Evolutionary conservation across 1,140 invertebrate species (phyloP).

Genomic region (Pseudomyrmex dendroicus): DNA sequence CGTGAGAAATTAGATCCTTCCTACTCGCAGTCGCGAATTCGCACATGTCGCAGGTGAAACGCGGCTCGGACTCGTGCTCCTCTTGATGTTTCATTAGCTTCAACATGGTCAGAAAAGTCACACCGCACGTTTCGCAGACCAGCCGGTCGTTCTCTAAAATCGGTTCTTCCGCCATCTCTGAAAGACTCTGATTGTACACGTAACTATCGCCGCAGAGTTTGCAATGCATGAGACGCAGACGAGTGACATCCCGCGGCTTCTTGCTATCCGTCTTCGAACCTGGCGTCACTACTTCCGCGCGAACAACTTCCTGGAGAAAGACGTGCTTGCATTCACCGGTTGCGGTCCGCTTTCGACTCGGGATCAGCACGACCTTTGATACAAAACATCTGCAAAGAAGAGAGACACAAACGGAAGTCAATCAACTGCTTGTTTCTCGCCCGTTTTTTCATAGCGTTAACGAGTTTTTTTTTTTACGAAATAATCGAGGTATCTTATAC

Average conservation of each 20-base stretch:
- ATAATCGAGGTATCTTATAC: slow-evolving; percentile 51
- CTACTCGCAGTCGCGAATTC: slow-evolving; percentile 77
- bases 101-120: slow-evolving; percentile 73
- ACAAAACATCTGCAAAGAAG: slow-evolving; percentile 84
- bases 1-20: slow-evolving; percentile 78
- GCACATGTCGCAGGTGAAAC: slow-evolving; percentile 79
- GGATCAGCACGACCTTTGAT: slow-evolving; percentile 75
- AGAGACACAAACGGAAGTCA: slow-evolving; percentile 80
- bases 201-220: slow-evolving; percentile 82
- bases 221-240: slow-evolving; percentile 73
- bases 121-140: slow-evolving; percentile 81
- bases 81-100: slow-evolving; percentile 78
- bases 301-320: slow-evolving; percentile 67
- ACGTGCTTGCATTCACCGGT: slow-evolving; percentile 73
- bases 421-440: slow-evolving; percentile 53
- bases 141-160: slow-evolving; percentile 61
- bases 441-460: no score
- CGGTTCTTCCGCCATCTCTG: slow-evolving; percentile 16
- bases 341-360: slow-evolving; percentile 70
- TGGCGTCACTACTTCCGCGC: slow-evolving; percentile 70
- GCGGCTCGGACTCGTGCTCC: slow-evolving; percentile 70
- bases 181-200: slow-evolving; percentile 80
- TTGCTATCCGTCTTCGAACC: slow-evolving; percentile 64
- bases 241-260: slow-evolving; percentile 32
- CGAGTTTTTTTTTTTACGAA: slow-evolving; percentile 31